Base-by-base conservation (phyloP, 2,888 invertebrate species). In the Chrysotoxum bicinctum region DNA sequence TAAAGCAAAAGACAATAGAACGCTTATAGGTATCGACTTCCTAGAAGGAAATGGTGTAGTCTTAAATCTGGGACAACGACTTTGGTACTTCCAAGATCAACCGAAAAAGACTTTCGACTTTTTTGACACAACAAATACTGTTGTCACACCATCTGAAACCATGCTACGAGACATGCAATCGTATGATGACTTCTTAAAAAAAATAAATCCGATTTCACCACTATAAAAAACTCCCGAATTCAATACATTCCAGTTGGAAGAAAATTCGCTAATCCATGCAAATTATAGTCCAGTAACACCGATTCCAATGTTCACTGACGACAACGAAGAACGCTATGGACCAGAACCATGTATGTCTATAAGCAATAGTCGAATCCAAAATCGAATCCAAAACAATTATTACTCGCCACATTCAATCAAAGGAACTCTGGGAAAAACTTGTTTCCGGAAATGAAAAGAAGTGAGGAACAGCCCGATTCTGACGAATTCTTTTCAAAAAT, bases 1-100 rank as follows among this genome's bases (percentile, higher is more conserved):
- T 43, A 16, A 43, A 43, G 43, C 43, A 16, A 43, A 43, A 16
- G 43, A 43, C 16, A 43, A 43, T 2, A 16, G 74, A 8, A 80
- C 80, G 1, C 37, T 80, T 6, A 69, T 74, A 4, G 74, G 80
- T 10, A 74, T 80, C 2, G 74, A 80, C 37, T 80, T 80, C 9
- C 21, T 74, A 0, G 74, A 19, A 16, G 19, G 19, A 45, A 80
- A 73, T 19, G 73, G 62, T 3, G 16, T 73, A 0, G 37, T 73
- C n/a, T 56, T 70, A 16, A 56, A 58, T 26, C 9, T 70, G 3
- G 70, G 48, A 14, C 60, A 72, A 40, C 10, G 73, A 7, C 12
- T 43, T n/a, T 73, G 50, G 62, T 73, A 48, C 1, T 32, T 32
- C 32, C 32, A 32, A 32, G 32, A 32, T 2, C 32, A 32, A 8